phyloP scores from a whole-genome alignment of 2,888 invertebrate species.

The Ferdinandea cuprea region DNA sequence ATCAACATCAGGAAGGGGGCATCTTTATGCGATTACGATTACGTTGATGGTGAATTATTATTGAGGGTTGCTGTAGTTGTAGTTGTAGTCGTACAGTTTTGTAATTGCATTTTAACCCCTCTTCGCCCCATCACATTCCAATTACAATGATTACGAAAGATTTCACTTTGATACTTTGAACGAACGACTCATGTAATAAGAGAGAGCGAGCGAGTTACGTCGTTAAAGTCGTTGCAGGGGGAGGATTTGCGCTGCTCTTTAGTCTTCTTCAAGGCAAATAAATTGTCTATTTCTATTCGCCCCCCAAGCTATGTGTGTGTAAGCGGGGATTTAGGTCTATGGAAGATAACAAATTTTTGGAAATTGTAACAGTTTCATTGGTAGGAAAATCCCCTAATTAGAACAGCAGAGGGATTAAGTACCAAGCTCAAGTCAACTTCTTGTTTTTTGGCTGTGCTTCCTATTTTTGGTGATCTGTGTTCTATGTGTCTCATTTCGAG shows the following conservation, averaged over 20 bases:
- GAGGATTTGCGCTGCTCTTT: not conserved
- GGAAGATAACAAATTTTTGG: slow-evolving; percentile 65
- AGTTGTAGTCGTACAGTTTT: slow-evolving; percentile 33
- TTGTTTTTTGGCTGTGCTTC: slow-evolving; percentile 9
- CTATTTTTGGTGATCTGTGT: not conserved
- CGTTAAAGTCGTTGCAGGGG: slow-evolving; percentile 62
- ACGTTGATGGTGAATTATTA: slow-evolving; percentile 65
- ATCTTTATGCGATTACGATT: slow-evolving; percentile 51
- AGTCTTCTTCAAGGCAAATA: slow-evolving; percentile 43
- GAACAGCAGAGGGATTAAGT: slow-evolving; percentile 68
- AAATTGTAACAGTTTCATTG: slow-evolving; percentile 71
- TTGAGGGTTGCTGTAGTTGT: too few species aligned
- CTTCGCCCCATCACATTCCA: not conserved
- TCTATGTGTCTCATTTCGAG: not conserved
- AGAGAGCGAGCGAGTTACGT: slow-evolving; percentile 49
- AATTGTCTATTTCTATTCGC: slow-evolving; percentile 31
- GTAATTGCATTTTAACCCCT: slow-evolving; percentile 63
- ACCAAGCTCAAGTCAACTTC: slow-evolving; percentile 64
- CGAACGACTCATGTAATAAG: slow-evolving; percentile 56
- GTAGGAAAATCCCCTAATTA: slow-evolving; percentile 72
- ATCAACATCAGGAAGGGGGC: slow-evolving; percentile 43
- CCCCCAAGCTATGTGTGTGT: not conserved
- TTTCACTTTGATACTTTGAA: slow-evolving; percentile 62
- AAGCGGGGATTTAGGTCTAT: slow-evolving; percentile 55
- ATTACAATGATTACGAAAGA: slow-evolving; percentile 44